Conservation (phyloP, 2,888 invertebrate species). For the Diplazon laetatorius region DNA sequence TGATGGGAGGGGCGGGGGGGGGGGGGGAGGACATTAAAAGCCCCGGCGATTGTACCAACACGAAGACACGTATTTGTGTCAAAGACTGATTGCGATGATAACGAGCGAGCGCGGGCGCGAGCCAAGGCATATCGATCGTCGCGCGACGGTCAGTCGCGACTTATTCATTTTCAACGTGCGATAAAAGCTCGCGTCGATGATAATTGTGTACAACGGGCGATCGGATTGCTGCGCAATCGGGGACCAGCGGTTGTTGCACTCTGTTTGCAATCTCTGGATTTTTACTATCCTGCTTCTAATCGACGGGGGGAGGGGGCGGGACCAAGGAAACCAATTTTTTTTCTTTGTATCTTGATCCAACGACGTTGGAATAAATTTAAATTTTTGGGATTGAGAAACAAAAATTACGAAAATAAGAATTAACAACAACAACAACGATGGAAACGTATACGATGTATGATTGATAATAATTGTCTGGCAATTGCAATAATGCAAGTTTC, state of each 20-base stretch:
- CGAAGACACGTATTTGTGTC: conserved; percentile 35
- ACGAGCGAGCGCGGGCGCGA: conserved; percentile 10
- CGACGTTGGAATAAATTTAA: too few species aligned
- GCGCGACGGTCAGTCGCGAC: conserved; percentile 27
- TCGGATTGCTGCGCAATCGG: conserved; percentile 46
- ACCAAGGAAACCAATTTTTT: too few species aligned
- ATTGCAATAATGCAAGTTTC: too few species aligned
- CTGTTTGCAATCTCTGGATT: conserved; percentile 41
- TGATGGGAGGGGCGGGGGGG: too few species aligned
- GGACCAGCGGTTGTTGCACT: conserved; percentile 32
- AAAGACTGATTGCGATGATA: conserved; percentile 46
- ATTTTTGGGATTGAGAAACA: too few species aligned
- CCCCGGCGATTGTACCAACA: conserved; percentile 20
- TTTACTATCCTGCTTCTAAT: too few species aligned
- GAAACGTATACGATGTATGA: too few species aligned
- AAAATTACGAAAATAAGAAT: too few species aligned
- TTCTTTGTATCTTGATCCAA: too few species aligned
- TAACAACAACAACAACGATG: too few species aligned
- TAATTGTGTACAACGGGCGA: conserved; percentile 18
- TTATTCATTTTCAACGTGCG: conserved; percentile 52
- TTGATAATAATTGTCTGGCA: too few species aligned
- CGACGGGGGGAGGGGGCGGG: too few species aligned
- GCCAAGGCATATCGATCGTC: conserved; percentile 14
- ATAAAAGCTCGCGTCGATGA: conserved; percentile 30
- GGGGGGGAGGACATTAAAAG: conserved; percentile 31